Percentiles rank a stretch among this genome's conserved stretches.
Conservation (phyloP, 2,888 invertebrate species). For the Branchipolynoe longqiensis region DNA sequence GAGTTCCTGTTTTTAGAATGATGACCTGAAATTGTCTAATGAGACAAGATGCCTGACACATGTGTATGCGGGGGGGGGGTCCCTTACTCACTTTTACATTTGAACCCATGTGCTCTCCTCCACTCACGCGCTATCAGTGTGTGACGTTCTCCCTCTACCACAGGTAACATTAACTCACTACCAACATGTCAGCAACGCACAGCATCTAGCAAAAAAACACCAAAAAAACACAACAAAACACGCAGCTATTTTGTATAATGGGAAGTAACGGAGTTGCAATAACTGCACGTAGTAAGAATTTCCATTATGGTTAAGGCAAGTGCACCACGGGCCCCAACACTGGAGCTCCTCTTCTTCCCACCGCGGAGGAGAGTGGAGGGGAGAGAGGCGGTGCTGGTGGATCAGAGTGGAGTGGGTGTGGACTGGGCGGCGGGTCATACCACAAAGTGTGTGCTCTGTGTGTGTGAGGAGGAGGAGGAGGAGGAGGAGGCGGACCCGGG, state of each 20-base stretch:
- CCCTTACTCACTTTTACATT: too few species aligned
- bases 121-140: background rate
- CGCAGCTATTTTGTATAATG: background rate
- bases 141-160: background rate
- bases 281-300: slow-evolving; percentile 28
- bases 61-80: too few species aligned
- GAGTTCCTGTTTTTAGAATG: too few species aligned
- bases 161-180: background rate
- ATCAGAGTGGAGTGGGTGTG: background rate
- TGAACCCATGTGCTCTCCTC: background rate
- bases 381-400: background rate
- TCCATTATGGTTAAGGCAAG: slow-evolving; percentile 42
- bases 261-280: slow-evolving; percentile 43
- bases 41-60: too few species aligned
- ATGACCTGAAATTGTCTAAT: too few species aligned
- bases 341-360: background rate
- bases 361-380: background rate
- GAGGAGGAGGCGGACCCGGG: background rate
- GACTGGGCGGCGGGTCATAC: slow-evolving; percentile 15
- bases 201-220: background rate
- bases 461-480: background rate
- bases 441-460: slow-evolving; percentile 18
- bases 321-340: background rate
- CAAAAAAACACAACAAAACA: background rate
- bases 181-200: background rate